Evolutionary conservation across 2,113 vertebrate genomes (phyloP).

Genomic region (Xyrauchen texanus): DNA sequence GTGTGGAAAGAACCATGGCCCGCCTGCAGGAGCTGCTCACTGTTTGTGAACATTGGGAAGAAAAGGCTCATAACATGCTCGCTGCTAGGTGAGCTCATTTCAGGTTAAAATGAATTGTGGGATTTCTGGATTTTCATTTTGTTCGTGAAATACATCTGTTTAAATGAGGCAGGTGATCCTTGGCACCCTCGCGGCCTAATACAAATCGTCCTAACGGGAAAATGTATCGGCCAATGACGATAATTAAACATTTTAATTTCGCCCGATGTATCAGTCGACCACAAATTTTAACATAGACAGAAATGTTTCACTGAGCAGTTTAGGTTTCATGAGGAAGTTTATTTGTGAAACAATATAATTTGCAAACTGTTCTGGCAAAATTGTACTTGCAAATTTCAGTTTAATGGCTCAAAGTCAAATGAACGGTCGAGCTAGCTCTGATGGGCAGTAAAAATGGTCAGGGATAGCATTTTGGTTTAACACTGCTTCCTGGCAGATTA

Average conservation of each 20-base stretch:
- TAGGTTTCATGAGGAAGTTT: not conserved
- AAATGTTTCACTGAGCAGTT: not conserved
- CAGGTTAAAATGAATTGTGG: not conserved
- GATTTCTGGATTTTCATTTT: no score
- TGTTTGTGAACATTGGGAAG: constrained; percentile 94
- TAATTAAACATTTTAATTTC: no score
- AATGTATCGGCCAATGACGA: no score
- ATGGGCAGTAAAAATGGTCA: constrained; percentile 1
- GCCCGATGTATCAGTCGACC: no score
- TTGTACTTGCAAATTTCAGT: constrained; percentile 11
- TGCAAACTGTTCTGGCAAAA: not conserved
- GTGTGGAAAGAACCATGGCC: constrained; percentile 93
- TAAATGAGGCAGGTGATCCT: no score
- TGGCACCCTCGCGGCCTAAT: no score
- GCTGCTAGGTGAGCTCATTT: constrained; percentile 82
- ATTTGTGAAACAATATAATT: not conserved
- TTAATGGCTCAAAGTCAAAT: not conserved
- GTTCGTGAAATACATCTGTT: no score
- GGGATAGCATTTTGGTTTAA: not conserved
- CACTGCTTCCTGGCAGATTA: constrained; percentile 61
- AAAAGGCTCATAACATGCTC: constrained; percentile 83
- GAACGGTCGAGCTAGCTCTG: not conserved
- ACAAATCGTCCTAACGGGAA: no score
- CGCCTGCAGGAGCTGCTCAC: constrained; percentile 93
- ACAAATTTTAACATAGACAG: no score